Percentiles rank a stretch among this genome's conserved stretches.
Conservation (phyloP, 2,888 invertebrate species). For the Rotaria macrura region DNA sequence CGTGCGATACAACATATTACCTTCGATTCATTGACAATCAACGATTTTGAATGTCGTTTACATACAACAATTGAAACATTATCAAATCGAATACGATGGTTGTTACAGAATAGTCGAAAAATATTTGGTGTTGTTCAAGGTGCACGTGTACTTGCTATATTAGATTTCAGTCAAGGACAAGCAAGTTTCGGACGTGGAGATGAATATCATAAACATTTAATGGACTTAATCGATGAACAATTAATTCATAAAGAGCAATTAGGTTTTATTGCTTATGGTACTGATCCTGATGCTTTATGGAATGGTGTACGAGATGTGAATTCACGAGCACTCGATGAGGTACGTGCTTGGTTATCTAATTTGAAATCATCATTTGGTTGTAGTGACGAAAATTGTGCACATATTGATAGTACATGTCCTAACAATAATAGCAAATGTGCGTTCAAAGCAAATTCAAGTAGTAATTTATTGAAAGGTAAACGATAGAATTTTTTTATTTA, state of each 20-base stretch:
- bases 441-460: slow-evolving; percentile 39
- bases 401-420: background rate
- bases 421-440: background rate
- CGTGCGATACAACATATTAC: slow-evolving; percentile 47
- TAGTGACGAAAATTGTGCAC: background rate
- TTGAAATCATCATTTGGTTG: background rate
- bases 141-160: slow-evolving; percentile 41
- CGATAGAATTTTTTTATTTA: slow-evolving; percentile 37
- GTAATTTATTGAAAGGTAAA: slow-evolving; percentile 47
- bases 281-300: slow-evolving; percentile 44
- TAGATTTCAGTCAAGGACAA: slow-evolving; percentile 48
- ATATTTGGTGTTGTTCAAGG: slow-evolving; percentile 49
- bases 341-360: background rate
- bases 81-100: slow-evolving; percentile 50
- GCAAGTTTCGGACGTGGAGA: slow-evolving; percentile 47
- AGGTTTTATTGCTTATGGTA: slow-evolving; percentile 46
- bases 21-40: slow-evolving; percentile 48
- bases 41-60: slow-evolving; percentile 49
- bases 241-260: slow-evolving; percentile 42
- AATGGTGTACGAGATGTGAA: slow-evolving; percentile 43
- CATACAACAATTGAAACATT: slow-evolving; percentile 43
- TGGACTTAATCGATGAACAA: slow-evolving; percentile 49
- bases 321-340: slow-evolving; percentile 41
- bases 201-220: slow-evolving; percentile 44
- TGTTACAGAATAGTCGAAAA: slow-evolving; percentile 47